Evolutionary conservation across 2,113 vertebrate genomes (phyloP), one percentile per base, ranked within the genome.

Genomic region (Platanista minor): DNA sequence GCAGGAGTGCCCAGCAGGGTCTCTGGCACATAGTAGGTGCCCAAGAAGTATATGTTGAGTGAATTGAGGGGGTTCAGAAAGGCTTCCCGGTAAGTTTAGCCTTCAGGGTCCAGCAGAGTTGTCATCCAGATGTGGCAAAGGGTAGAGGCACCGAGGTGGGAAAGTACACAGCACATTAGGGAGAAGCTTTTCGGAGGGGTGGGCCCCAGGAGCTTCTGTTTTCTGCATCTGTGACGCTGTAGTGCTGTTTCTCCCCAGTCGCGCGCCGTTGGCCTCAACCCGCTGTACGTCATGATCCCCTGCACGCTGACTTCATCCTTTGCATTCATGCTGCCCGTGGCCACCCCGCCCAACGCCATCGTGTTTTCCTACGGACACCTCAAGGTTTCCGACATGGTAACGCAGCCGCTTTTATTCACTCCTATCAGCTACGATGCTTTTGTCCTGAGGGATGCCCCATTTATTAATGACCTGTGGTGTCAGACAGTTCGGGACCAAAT

Each of bases 251-350:
- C 72, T n/a, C 72, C 98, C 46, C 98, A 99, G 99, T 99, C 99
- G 82, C 98, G 99, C 78, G 99, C 99, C 95, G 98, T 99, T n/a
- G 98, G 98, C 95, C 98, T 99, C 95, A 99, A 99, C 87, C 99
- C 99, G 1, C 97, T 99, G 77, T 99, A 99, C 41, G 95, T 99
- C 97, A 99, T 99, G 99, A 98, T 99, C 85, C 99, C 99, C 23
- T 99, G 99, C 81, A 99, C 99, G 5, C 98, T 99, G 93, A 99
- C 99, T 23, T 98, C 99, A 1, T 99, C 99, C 2, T 99, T 99
- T 67, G 99, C 99, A 94, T 99, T 99, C 98, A 99, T 99, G 99
- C 96, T 99, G 36, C 99, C 99, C 6, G 99, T 99, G 75, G 99
- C 99, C 59, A 99, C 99, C 0, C 99, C 99, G 0, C 99, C 99